A percentile compares a stretch with the other conserved stretches of the same genome.
Evolutionary conservation across 2,888 invertebrate genomes (phyloP).

Genomic region (Eupithecia dodoneata): DNA sequence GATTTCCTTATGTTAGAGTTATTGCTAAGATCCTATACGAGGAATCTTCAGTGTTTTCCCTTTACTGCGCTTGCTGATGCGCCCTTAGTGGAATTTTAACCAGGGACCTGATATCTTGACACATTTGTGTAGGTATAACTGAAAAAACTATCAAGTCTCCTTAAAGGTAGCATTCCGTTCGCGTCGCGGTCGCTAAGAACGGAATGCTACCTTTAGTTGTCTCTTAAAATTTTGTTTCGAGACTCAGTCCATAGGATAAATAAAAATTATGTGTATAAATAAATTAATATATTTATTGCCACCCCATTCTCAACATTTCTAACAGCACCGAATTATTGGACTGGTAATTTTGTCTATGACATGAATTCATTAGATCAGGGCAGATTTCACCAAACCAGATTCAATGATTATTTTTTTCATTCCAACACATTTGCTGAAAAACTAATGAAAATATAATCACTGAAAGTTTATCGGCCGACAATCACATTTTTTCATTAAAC

Average conservation of each 20-base stretch:
- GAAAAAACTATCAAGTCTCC: background rate
- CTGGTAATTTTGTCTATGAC: background rate
- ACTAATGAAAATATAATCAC: no score
- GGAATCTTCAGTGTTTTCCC: background rate
- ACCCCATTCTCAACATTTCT: background rate
- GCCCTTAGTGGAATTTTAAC: background rate
- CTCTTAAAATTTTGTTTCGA: no score
- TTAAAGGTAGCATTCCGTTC: no score
- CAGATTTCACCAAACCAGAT: background rate
- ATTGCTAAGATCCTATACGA: constrained; percentile 8
- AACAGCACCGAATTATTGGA: background rate
- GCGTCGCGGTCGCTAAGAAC: no score
- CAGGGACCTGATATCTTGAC: background rate
- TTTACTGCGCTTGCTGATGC: background rate
- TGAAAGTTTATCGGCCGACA: no score
- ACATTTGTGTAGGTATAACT: background rate
- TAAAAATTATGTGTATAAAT: background rate
- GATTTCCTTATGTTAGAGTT: constrained; percentile 11
- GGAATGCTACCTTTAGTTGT: no score
- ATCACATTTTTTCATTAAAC: background rate
- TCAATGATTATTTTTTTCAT: background rate
- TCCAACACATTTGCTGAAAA: no score
- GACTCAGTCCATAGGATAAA: background rate
- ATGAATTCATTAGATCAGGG: background rate
- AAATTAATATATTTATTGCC: background rate